Evolutionary conservation across 2,113 vertebrate genomes (phyloP), one percentile per base, ranked within the genome.

Genomic region (Alaudala cheleensis): DNA sequence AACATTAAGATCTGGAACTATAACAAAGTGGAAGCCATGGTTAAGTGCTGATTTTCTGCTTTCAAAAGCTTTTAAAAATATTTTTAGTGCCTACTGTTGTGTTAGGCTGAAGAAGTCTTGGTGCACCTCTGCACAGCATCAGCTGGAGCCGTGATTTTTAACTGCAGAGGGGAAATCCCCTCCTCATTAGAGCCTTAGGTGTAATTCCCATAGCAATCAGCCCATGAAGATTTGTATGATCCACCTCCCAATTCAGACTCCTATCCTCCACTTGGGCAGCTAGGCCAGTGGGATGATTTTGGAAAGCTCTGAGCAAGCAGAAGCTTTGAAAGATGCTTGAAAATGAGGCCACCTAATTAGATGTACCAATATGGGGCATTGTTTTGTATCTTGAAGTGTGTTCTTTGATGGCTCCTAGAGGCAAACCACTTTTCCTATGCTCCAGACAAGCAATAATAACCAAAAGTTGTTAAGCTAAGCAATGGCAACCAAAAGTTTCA

Each of bases 191-290:
- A 73, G 60, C 57, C 57, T 81, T 24, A 37, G 39, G 26, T 45
- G n/a, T 25, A 45, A 7, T 33, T 81, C 51, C 42, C 45, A 13
- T 1, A 31, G 49, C 39, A 50, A 28, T 28, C 64, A 34, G 53
- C n/a, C 33, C 3, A 5, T 42, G 31, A 60, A 45, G 56, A 14
- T 14, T 23, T 0, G 0, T 33, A 25, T 3, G 11, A 26, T 2
- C 22, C 34, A 20, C 6, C 44, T 78, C 37, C n/a, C 5, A 42
- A 42, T 42, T 11, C 7, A 70, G 40, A 23, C 33, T 71, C 29
- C 42, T 21, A 5, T 2, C 42, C 44, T 49, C 14, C 65, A 31
- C 15, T 5, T 4, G 15, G 60, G 47, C 45, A 76, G 19, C 23
- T 14, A 20, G 54, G 26, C 2, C 2, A 51, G 7, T 3, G 18